A percentile compares a stretch with the other conserved stretches of the same genome.
These are phyloP conservation scores for Pomatostomus ruficeps DNA, from an alignment of 2,113 vertebrate species.

Conservation along the genomic window DNA sequence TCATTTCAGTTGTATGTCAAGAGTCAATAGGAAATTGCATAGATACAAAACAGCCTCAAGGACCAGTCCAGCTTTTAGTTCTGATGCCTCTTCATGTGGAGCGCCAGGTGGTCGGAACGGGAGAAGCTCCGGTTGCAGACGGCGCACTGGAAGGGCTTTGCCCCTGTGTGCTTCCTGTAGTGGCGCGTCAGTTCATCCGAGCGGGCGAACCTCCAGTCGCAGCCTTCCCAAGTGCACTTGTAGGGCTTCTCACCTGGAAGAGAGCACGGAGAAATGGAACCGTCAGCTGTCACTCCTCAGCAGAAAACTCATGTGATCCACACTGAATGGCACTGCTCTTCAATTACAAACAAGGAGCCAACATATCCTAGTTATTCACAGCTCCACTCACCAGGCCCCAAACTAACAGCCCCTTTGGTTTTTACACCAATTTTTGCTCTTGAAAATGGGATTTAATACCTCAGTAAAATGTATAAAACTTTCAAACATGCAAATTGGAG, in stretches of 20 bases:
- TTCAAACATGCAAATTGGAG: not conserved
- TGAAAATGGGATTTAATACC: not conserved
- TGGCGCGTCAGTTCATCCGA: conserved; percentile 96
- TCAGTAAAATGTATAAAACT: not conserved
- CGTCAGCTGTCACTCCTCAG: not conserved
- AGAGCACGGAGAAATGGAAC: not conserved
- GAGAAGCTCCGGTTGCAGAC: conserved; percentile 96
- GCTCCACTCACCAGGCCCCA: not conserved
- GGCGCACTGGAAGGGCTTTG: conserved; percentile 94
- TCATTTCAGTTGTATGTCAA: not conserved
- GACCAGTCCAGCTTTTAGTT: conserved; percentile 67
- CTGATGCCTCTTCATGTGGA: conserved; percentile 98
- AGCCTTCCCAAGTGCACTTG: conserved; percentile 95
- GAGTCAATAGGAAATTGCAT: conserved; percentile 55
- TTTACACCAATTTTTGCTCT: not conserved
- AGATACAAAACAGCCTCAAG: not conserved
- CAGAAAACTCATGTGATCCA: fast-evolving
- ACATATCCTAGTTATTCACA: not conserved
- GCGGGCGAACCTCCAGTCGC: conserved; percentile 94
- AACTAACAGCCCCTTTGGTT: not conserved
- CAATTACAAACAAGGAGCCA: not conserved
- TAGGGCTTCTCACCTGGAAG: conserved; percentile 93
- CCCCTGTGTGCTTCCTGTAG: conserved; percentile 95
- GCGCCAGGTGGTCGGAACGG: conserved; percentile 94
- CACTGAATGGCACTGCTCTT: fast-evolving